A percentile compares a stretch with the other conserved stretches of the same genome.
phyloP scores from a whole-genome alignment of 2,888 invertebrate genomes.

The Melipona beecheii region DNA sequence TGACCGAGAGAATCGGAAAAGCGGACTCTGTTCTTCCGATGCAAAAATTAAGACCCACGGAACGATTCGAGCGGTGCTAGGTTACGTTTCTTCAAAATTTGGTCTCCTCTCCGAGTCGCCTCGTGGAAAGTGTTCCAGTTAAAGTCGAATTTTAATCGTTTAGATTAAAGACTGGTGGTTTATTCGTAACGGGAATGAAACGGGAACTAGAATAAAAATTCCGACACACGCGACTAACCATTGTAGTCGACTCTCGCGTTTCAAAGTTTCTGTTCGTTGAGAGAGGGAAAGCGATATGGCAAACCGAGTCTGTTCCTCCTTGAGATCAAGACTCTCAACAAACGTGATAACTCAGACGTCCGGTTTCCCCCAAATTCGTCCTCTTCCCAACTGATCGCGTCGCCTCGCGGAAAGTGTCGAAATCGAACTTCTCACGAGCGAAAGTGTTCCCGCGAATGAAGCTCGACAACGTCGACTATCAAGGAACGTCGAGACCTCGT shows the following conservation, averaged over 20 bases:
- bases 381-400: background rate
- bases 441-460: constrained; percentile 27
- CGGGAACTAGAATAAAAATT: too few relatives aligned
- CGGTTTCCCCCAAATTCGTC: background rate
- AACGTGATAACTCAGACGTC: constrained; percentile 1
- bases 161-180: too few relatives aligned
- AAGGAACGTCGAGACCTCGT: background rate
- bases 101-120: too few relatives aligned
- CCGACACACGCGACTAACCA: background rate
- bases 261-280: background rate
- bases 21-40: too few relatives aligned
- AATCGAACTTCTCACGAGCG: background rate
- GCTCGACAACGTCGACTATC: constrained; percentile 11
- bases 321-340: background rate
- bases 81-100: too few relatives aligned
- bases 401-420: background rate
- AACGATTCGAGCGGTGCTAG: too few relatives aligned
- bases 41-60: too few relatives aligned
- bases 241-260: background rate
- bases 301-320: background rate
- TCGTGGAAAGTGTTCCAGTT: too few relatives aligned
- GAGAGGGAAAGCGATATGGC: background rate
- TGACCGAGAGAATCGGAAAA: too few relatives aligned
- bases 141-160: too few relatives aligned
- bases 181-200: too few relatives aligned